These are phyloP conservation scores for Ophion obscuratus DNA, from an alignment of 2,888 invertebrate species.

Conservation along the genomic window DNA sequence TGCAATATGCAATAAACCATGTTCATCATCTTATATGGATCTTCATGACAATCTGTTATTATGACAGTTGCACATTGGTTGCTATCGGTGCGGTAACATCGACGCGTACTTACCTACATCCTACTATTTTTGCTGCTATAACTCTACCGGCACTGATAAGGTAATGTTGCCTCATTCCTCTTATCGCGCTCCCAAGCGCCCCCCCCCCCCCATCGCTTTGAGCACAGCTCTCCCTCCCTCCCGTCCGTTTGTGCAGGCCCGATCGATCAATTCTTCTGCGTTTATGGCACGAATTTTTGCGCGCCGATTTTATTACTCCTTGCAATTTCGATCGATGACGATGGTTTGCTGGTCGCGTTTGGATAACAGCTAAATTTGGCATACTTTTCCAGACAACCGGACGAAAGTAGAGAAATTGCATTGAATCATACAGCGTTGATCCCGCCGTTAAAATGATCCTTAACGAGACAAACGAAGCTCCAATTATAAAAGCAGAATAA, in stretches of 20 bases:
- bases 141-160: constrained; percentile 34
- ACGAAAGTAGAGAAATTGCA: neutral
- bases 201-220: neutral
- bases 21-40: constrained; percentile 26
- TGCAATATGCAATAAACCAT: neutral
- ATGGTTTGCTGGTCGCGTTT: neutral
- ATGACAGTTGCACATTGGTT: constrained; percentile 39
- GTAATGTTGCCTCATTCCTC: constrained; percentile 29
- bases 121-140: constrained; percentile 5
- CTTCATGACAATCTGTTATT: constrained; percentile 27
- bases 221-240: neutral
- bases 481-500: neutral
- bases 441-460: neutral
- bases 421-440: constrained; percentile 7
- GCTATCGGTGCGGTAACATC: constrained; percentile 9
- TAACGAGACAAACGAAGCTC: neutral
- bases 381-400: neutral
- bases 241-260: neutral
- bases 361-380: neutral
- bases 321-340: constrained; percentile 12
- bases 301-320: neutral
- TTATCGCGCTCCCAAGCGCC: constrained; percentile 9
- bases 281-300: constrained; percentile 1
- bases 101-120: constrained; percentile 21
- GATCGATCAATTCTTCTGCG: constrained; percentile 32